Percentiles rank a stretch among this genome's conserved stretches.
phyloP scores from a whole-genome alignment of 2,797 vertebrate genomes.

The Bovichtus diacanthus region DNA sequence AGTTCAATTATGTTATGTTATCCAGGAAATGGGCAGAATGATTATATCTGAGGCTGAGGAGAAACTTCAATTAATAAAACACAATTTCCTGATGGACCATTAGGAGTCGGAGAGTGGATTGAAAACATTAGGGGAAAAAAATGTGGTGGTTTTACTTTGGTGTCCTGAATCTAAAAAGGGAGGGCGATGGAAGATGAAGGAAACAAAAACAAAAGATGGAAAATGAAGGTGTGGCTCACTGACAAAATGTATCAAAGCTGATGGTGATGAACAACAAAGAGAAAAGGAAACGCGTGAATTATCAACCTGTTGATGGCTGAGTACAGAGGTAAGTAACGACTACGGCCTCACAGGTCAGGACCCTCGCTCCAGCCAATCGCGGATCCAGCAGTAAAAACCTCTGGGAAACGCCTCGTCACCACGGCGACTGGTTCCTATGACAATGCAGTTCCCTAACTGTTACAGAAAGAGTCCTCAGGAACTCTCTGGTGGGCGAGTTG shows the following conservation, averaged over 20 bases:
- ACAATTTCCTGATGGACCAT: slow-evolving; percentile 52
- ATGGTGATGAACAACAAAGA: slow-evolving; percentile 2
- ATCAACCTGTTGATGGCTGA: slow-evolving; percentile 14
- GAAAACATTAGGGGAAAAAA: slow-evolving; percentile 24
- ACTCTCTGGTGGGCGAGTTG: slow-evolving; percentile 25
- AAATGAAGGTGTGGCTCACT: not conserved
- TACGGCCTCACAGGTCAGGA: not conserved
- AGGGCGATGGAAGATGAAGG: not conserved
- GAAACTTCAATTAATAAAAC: slow-evolving; percentile 59
- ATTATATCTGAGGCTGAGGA: slow-evolving; percentile 29
- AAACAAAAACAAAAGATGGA: not conserved
- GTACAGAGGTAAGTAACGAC: not conserved
- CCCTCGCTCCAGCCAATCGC: slow-evolving; percentile 17
- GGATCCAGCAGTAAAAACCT: slow-evolving; percentile 12
- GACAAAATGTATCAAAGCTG: not conserved
- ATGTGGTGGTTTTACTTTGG: slow-evolving; percentile 20
- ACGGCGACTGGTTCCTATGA: slow-evolving; percentile 35
- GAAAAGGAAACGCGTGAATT: not conserved
- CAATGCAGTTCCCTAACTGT: slow-evolving; percentile 23
- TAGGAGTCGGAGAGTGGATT: slow-evolving; percentile 44
- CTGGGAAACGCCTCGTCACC: slow-evolving; percentile 29
- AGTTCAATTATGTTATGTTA: slow-evolving; percentile 13
- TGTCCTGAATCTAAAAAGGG: slow-evolving; percentile 2
- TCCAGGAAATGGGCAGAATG: slow-evolving; percentile 41
- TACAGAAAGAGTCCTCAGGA: slow-evolving; percentile 27